Base-by-base conservation (phyloP, 2,113 vertebrate species). In the Sceloporus tristichus region DNA sequence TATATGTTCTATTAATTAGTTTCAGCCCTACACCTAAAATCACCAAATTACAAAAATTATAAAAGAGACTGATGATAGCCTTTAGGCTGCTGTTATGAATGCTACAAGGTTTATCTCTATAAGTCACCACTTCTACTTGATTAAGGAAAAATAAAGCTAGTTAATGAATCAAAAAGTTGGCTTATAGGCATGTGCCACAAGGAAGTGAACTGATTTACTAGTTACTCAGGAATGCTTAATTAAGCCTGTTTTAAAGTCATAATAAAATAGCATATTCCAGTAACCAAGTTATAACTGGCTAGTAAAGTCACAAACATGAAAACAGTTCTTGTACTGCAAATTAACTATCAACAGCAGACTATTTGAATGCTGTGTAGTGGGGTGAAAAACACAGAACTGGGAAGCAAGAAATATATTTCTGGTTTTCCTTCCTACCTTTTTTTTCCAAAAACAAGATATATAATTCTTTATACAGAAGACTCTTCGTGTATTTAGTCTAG, bases 381-480 rank as follows among this genome's bases (percentile, higher is more conserved):
- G 14, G 90, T 53, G 83, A 25, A 90, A 40, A 94, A 92, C 85
- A 92, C 89, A 87, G 62, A 90, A 71, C 87, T 89, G 19, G 48
- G 76, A 92, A 66, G 66, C 90, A 75, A 90, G 91, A 95, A 94
- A 94, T 91, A 91, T 27, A 92, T 92, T 92, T 90, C 90, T 84
- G 89, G 89, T 79, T 92, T 92, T 71, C 91, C 84, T 94, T 73
- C 77, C 89, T 38, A 82, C 2, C 13, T 77, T 65, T 62, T 62
- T 80, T 81, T 38, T 48, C 6, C 7, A 62, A n/a, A 38, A 81
- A 38, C 73, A 80, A 92, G 90, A 92, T 92, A 94, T 91, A 91
- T 92, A 81, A 91, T 76, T 85, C 53, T 85, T 21, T 66, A 76
- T 66, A 56, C 38, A 77, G 74, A 85, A n/a, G 19, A 10, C 14